Evolutionary conservation across 2,797 vertebrate species (phyloP).

Genomic region (Cuniculus paca): DNA sequence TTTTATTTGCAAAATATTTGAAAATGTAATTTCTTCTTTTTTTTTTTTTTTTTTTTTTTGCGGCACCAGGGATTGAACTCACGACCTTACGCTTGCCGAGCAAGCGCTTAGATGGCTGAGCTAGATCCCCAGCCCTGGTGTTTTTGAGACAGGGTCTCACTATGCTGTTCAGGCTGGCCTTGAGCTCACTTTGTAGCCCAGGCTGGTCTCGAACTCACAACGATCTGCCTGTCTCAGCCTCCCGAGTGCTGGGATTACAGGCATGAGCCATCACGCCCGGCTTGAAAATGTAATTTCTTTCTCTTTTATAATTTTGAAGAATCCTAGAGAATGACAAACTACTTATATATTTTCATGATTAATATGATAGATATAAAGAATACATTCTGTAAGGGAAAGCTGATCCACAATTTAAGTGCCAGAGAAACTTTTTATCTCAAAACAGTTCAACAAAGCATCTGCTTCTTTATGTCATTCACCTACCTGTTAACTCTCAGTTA

Average conservation of each 20-base stretch:
- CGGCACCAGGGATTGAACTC: too few species aligned
- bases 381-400: slow-evolving; percentile 23
- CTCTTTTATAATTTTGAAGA: slow-evolving; percentile 52
- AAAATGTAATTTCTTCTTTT: slow-evolving; percentile 38
- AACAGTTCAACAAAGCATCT: slow-evolving; percentile 1
- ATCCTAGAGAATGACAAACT: slow-evolving; percentile 41
- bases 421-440: slow-evolving; percentile 23
- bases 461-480: neutral
- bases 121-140: too few species aligned
- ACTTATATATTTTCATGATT: slow-evolving; percentile 6
- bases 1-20: slow-evolving; percentile 42
- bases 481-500: slow-evolving; percentile 13
- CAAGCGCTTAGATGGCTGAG: too few species aligned
- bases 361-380: slow-evolving; percentile 62
- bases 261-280: too few species aligned
- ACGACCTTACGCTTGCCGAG: too few species aligned
- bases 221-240: too few species aligned
- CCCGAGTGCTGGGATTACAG: too few species aligned
- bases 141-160: too few species aligned
- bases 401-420: neutral
- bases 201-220: too few species aligned
- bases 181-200: too few species aligned
- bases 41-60: too few species aligned
- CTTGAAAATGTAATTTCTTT: slow-evolving; percentile 48
- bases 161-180: too few species aligned